Conservation (phyloP, 2,888 invertebrate species). For the Leuctra nigra region DNA sequence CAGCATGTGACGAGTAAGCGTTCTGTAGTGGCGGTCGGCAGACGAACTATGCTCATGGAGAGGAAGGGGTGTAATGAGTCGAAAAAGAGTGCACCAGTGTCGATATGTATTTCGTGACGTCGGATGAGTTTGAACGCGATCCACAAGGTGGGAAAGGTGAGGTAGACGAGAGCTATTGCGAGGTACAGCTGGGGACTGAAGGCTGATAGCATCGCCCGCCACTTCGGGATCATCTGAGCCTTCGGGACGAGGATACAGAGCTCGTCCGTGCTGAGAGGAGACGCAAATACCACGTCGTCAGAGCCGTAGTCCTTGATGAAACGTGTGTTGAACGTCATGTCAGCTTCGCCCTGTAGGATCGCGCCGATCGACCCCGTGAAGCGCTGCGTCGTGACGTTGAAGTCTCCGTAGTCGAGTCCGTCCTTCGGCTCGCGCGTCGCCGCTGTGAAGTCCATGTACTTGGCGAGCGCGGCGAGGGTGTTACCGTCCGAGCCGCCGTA, state of each 20-base stretch:
- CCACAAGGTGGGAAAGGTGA: constrained; percentile 1
- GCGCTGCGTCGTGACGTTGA: constrained; percentile 20
- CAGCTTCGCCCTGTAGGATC: constrained; percentile 36
- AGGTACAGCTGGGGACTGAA: neutral
- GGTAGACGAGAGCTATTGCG: neutral
- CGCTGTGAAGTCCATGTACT: constrained; percentile 29
- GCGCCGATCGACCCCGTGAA: constrained; percentile 39
- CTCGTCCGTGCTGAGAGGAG: constrained; percentile 38
- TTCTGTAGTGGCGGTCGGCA: neutral
- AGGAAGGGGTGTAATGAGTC: constrained; percentile 2
- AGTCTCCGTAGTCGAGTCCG: constrained; percentile 32
- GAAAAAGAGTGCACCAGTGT: neutral
- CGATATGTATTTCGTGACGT: neutral
- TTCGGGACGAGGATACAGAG: constrained; percentile 43
- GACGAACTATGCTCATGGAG: neutral
- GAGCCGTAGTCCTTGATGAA: constrained; percentile 39
- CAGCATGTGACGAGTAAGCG: constrained; percentile 37
- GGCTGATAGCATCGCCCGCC: constrained; percentile 36
- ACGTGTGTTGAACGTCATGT: constrained; percentile 41
- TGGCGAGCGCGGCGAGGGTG: constrained; percentile 21
- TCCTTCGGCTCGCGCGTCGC: constrained; percentile 18
- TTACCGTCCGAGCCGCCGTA: constrained; percentile 23
- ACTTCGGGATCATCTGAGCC: constrained; percentile 40
- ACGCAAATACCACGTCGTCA: constrained; percentile 38
- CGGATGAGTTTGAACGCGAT: neutral